Evolutionary conservation across 2,113 vertebrate genomes (phyloP).

Genomic region (Todiramphus saurophagus): DNA sequence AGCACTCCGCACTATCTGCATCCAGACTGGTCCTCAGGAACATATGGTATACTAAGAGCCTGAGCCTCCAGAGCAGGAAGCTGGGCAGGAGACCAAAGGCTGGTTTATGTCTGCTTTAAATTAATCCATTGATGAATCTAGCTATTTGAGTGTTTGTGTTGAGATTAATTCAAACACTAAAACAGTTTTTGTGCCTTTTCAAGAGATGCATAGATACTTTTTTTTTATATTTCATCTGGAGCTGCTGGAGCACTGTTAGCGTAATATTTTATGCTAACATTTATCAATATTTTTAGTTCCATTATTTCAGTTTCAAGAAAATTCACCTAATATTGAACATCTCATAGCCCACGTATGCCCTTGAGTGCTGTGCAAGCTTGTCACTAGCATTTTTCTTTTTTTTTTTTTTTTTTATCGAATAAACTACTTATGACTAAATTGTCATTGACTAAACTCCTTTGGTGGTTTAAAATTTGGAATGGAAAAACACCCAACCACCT

Average conservation of each 20-base stretch:
- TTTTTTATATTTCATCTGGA: background rate
- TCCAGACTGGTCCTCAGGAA: background rate
- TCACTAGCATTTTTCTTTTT: background rate
- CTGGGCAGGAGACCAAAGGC: background rate
- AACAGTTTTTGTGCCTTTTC: background rate
- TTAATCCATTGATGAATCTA: background rate
- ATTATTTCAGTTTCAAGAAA: background rate
- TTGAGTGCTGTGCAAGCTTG: background rate
- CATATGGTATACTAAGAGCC: background rate
- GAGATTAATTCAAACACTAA: background rate
- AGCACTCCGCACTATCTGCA: background rate
- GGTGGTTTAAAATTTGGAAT: background rate
- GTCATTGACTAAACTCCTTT: background rate
- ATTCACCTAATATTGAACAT: background rate
- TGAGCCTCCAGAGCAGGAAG: background rate
- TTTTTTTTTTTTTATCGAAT: background rate
- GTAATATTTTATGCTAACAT: background rate
- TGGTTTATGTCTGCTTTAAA: background rate
- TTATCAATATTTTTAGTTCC: background rate
- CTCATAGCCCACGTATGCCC: background rate
- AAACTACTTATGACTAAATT: background rate
- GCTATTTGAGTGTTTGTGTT: background rate
- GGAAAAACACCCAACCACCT: background rate
- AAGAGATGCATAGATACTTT: background rate
- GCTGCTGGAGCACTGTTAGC: background rate